A percentile compares a stretch with the other conserved stretches of the same genome.
Evolutionary conservation across 2,113 vertebrate species (phyloP).

Genomic region (Anarrhichthys ocellatus): DNA sequence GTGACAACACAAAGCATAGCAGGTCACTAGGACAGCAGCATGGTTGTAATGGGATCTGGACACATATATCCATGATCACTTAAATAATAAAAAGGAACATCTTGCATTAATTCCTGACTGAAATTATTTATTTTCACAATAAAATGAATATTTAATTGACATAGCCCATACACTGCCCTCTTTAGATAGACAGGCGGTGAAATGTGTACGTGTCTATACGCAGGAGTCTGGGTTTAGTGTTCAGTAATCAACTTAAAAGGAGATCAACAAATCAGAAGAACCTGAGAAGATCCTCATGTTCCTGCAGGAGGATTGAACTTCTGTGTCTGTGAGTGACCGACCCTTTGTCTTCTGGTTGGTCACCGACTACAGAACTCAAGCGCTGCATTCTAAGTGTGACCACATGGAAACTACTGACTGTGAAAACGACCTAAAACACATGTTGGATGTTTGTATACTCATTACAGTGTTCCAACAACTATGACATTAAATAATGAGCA

Average conservation of each 20-base stretch:
- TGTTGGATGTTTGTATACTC: neutral
- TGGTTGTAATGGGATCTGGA: neutral
- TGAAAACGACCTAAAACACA: neutral
- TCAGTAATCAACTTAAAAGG: conserved; percentile 47
- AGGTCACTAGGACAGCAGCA: neutral
- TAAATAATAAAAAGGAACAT: neutral
- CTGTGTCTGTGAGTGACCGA: conserved; percentile 15
- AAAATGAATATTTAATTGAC: neutral
- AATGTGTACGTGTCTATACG: neutral
- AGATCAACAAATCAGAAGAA: conserved; percentile 55
- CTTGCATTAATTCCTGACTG: neutral
- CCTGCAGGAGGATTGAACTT: conserved; percentile 42
- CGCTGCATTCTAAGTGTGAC: neutral
- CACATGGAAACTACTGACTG: neutral
- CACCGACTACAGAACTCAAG: neutral
- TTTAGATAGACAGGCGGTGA: neutral
- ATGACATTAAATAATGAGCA: neutral
- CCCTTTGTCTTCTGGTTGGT: no score
- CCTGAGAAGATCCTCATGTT: conserved; percentile 22
- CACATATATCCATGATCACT: neutral
- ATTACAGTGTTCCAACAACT: neutral
- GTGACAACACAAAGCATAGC: neutral
- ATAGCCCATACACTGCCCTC: neutral
- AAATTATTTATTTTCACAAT: neutral
- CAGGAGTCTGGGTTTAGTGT: neutral